A percentile compares a stretch with the other conserved stretches of the same genome.
These are phyloP conservation scores for Tenthredo distinguenda DNA, from an alignment of 2,888 invertebrate species.

Conservation along the genomic window DNA sequence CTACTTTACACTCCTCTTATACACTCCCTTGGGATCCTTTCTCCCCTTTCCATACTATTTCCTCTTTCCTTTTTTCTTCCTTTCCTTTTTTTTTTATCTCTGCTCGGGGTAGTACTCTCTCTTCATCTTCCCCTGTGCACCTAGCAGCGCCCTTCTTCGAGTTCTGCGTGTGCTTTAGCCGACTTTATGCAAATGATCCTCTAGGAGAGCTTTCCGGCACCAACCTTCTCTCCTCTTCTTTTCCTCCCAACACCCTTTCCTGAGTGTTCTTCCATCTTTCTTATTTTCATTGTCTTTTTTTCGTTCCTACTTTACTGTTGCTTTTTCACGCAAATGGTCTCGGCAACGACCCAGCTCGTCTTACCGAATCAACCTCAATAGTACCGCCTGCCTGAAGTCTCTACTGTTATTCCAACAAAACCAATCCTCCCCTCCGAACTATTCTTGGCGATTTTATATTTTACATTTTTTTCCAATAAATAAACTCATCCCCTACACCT, in stretches of 20 bases:
- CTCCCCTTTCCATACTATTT: neutral
- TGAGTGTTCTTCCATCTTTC: slow-evolving; percentile 35
- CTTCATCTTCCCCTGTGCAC: slow-evolving; percentile 29
- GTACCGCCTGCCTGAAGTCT: neutral
- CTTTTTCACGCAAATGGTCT: slow-evolving; percentile 40
- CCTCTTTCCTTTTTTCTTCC: neutral
- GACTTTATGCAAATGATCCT: slow-evolving; percentile 50
- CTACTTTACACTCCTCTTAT: slow-evolving; percentile 48
- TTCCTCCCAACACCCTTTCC: slow-evolving; percentile 1
- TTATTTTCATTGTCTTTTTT: slow-evolving; percentile 39
- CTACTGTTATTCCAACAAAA: slow-evolving; percentile 23
- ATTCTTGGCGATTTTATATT: slow-evolving; percentile 1
- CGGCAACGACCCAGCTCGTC: slow-evolving; percentile 24
- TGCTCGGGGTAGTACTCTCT: slow-evolving; percentile 1
- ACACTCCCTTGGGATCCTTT: slow-evolving; percentile 40
- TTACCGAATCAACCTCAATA: slow-evolving; percentile 28
- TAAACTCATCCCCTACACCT: neutral
- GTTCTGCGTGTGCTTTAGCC: slow-evolving; percentile 36
- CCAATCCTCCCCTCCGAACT: neutral
- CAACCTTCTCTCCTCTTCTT: neutral
- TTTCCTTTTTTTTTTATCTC: neutral
- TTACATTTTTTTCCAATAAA: neutral
- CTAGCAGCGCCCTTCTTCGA: slow-evolving; percentile 6
- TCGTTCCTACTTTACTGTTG: slow-evolving; percentile 12
- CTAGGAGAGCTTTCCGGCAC: slow-evolving; percentile 42